Base-by-base conservation (phyloP, 2,113 vertebrate species). In the Spermophilus dauricus region DNA sequence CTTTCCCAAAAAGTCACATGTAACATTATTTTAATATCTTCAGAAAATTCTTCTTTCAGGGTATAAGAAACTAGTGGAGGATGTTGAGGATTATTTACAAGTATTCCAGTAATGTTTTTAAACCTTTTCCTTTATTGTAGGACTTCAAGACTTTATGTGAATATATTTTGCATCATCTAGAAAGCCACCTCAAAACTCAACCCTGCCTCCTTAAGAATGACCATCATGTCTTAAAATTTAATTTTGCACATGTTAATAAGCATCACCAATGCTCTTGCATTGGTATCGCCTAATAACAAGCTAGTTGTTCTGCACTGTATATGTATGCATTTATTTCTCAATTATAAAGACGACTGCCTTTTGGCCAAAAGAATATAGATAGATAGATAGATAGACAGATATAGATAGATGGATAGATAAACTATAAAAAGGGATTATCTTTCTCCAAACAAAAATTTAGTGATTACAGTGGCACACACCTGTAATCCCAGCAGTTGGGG, bases 171-270 rank as follows among this genome's bases (percentile, higher is more conserved):
- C 3, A 61, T 70, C 61, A 77, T 61, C 6, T 37, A 77, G 48
- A 89, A 96, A 93, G 14, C 39, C 32, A 83, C 26, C 32, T 39
- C 89, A 93, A 77, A 85, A 67, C 13, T 89, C 39, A 85, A 56
- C 34, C 2, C 61, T 93, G 48, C 34, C 34, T 84, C 39, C 30
- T 1, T 4, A 20, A 65, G 22, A 30, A 22, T 72, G 69, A 85
- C 30, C 11, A 61, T 84, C 37, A 34, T n/a, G 22, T 11, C 32
- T 70, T 11, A 80, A 30, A 80, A 86, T 63, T 65, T 86, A 78
- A 65, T 65, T 73, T 48, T 72, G 34, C 42, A 17, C 69, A 5
- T 34, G 4, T 37, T 37, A 5, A 7, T 39, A 93, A 93, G 51
- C 17, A 37, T 24, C 17, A 80, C 22, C 56, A 58, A 89, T 39